Evolutionary conservation across 2,113 vertebrate genomes (phyloP).

Genomic region (Phrynocephalus versicolor): DNA sequence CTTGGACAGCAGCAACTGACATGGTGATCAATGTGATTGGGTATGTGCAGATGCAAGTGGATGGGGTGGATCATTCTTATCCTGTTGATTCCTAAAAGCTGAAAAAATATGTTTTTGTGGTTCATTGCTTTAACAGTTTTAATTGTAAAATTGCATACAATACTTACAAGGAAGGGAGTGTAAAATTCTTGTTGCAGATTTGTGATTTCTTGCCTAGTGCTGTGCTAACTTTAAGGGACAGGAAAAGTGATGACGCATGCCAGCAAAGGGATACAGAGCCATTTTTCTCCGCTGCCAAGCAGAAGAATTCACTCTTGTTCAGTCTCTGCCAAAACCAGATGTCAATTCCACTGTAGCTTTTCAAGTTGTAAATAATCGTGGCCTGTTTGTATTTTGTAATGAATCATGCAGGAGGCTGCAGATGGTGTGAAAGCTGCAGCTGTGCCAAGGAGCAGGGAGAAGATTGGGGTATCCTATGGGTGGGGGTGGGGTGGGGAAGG

Average conservation of each 20-base stretch:
- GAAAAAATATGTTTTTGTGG: neutral
- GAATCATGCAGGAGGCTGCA: constrained; percentile 57
- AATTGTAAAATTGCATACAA: neutral
- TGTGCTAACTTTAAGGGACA: constrained; percentile 7
- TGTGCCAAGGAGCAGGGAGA: constrained; percentile 46
- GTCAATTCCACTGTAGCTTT: constrained; percentile 64
- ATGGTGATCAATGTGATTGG: too few species aligned
- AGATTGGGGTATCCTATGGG: rapidly evolving
- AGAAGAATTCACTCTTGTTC: constrained; percentile 57
- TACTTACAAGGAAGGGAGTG: neutral
- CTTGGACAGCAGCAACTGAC: neutral
- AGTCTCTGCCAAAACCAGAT: constrained; percentile 65
- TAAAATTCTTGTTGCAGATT: constrained; percentile 15
- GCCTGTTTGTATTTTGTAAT: constrained; percentile 59
- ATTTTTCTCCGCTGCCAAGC: constrained; percentile 47
- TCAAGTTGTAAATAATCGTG: constrained; percentile 65
- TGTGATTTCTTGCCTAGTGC: constrained; percentile 14
- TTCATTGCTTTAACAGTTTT: neutral
- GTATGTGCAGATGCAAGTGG: too few species aligned
- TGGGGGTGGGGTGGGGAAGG: too few species aligned
- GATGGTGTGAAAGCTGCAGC: constrained; percentile 63
- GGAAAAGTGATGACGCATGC: constrained; percentile 43
- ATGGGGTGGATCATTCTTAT: neutral
- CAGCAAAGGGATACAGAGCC: constrained; percentile 48
- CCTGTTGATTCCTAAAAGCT: neutral